Base-by-base conservation (phyloP, 1,140 invertebrate species). In the Drosophila nigromelanica region DNA sequence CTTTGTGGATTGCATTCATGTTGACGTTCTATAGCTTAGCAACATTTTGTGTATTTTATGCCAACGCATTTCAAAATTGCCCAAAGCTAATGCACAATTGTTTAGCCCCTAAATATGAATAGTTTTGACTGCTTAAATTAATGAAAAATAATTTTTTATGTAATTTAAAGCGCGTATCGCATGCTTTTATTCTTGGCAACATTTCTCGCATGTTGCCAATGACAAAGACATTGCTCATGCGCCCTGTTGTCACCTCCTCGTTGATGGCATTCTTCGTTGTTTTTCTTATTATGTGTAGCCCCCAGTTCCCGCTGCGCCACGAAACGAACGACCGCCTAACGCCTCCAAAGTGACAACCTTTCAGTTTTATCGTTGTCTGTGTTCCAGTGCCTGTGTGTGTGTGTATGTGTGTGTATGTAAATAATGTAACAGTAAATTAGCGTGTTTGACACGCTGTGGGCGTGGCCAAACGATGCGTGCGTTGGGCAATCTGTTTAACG, bases 371-470 rank as follows among this genome's bases (percentile, higher is more conserved):
- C 73, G 75, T 58, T 76, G 45, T 51, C 11, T 55, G 43, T 69
- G 42, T 55, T 24, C 3, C 21, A 2, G 72, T 89, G 21, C 42
- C 15, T 63, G 12, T 71, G 50, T 56, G 39, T 48, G 43, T 63
- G 45, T 59, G 12, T 63, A 45, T 73, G 40, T 58, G 66, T 80
- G 6, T 89, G 67, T 77, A 60, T 89, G 72, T 89, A 89, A 89
- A 89, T 89, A 89, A 89, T 89, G 83, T 89, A 89, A 80, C 76
- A 89, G 83, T 89, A 89, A 89, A 89, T 89, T 89, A 89, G 83
- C 83, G 83, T 89, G 83, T 89, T 89, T 89, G 83, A 89, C 83
- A 89, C 79, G 79, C 43, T 69, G 83, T 62, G 83, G 83, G 83
- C 83, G 83, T 89, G 83, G 83, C 79, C 76, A 83, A 68, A 52